Base-by-base conservation (phyloP, 92 coral and sea anemone genomes). In the Phenganax subtilis region DNA sequence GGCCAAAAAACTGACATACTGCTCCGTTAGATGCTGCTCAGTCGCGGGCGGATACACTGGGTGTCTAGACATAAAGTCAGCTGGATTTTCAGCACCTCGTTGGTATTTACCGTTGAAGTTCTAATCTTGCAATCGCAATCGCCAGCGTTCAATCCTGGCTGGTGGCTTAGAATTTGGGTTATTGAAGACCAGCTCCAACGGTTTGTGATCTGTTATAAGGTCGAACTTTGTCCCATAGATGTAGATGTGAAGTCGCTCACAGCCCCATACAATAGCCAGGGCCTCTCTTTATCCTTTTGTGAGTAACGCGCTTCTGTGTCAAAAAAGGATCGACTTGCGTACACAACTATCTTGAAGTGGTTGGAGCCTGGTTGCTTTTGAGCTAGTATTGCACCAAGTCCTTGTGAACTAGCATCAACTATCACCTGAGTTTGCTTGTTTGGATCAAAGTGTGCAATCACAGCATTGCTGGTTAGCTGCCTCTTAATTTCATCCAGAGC, bases 381-480 rank as follows among this genome's bases (percentile, higher is more conserved):
- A 20, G 25, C 25, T 20, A 83, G 78, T 8, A 83, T 71, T 56
- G 37, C 81, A 12, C 81, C 86, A 59, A 83, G 86, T 44, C 86
- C 86, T 59, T 72, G 64, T 51, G 86, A 74, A 72, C 86, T 83
- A 17, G 86, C 86, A 54, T 83, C 86, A 68, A 82, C 75, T 9
- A 77, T 57, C 51, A 69, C 54, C 29, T 56, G 59, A 60, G 81
- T 74, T 27, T 47, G 12, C 51, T 51, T 83, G n/a, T 25, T 56
- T 10, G 86, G 81, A 61, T 83, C 81, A 51, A 83, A 83, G 30
- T 83, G 74, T 20, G 81, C 5, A 51, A 83, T 72, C 52, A 71
- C 78, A 57, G 75, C 57, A 17, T 58, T 74, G 74, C 61, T 78
- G 8, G 81, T 61, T 16, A 83, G 86, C 9, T 71, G 81, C 17